Conservation (phyloP, 1,140 invertebrate species). For the Drosophila lini region DNA sequence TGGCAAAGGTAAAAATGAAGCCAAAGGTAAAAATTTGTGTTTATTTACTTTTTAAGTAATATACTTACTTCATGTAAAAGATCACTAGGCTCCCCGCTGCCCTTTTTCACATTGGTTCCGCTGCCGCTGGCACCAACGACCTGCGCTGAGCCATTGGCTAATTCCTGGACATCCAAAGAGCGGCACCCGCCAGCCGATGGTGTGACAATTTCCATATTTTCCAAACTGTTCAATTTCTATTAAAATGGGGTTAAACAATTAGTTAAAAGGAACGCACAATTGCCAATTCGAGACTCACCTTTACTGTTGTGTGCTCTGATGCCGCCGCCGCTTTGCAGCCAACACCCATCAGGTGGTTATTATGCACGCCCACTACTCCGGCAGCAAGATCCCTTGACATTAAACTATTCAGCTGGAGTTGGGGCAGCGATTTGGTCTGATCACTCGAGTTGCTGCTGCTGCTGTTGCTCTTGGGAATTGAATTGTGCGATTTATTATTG, state of each 20-base stretch:
- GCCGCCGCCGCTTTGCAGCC: conserved; percentile 27
- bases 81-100: conserved; percentile 54
- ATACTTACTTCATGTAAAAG: conserved; percentile 61
- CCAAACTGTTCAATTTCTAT: conserved; percentile 53
- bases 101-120: conserved; percentile 34
- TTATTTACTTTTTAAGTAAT: no score
- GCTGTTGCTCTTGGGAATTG: conserved; percentile 18
- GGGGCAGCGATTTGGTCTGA: conserved; percentile 14
- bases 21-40: background rate
- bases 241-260: background rate
- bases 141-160: conserved; percentile 52
- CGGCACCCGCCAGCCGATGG: conserved; percentile 9
- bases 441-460: conserved; percentile 35
- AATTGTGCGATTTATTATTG: conserved; percentile 35
- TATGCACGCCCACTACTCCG: conserved; percentile 13
- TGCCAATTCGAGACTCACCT: conserved; percentile 40
- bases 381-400: conserved; percentile 43
- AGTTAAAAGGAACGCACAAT: background rate
- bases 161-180: conserved; percentile 56
- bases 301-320: conserved; percentile 51
- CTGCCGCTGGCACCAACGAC: conserved; percentile 49
- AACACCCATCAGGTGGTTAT: conserved; percentile 42
- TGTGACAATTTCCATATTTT: conserved; percentile 39
- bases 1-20: conserved; percentile 8
- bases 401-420: conserved; percentile 32